A percentile compares a stretch with the other conserved stretches of the same genome.
Conservation (phyloP, 1,140 invertebrate genomes). For the Drosophila guanche region DNA sequence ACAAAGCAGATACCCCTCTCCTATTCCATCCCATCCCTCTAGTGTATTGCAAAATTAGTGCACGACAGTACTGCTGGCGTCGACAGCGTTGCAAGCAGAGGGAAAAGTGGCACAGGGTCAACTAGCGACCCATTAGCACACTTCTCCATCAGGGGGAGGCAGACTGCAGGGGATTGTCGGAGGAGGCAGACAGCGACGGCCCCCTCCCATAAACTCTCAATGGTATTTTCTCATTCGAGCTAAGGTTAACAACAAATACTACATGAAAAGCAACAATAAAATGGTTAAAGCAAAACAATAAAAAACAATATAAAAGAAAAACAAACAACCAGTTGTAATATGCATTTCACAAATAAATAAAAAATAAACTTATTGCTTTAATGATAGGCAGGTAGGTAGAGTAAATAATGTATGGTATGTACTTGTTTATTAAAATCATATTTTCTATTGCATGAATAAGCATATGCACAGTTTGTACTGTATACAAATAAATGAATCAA, state of each 20-base stretch:
- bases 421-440: too few relatives aligned
- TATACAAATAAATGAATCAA: too few relatives aligned
- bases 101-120: slow-evolving; percentile 79
- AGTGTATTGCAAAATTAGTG: slow-evolving; percentile 67
- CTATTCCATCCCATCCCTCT: slow-evolving; percentile 13
- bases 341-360: slow-evolving; percentile 25
- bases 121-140: slow-evolving; percentile 81
- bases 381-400: too few relatives aligned
- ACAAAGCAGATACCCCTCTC: slow-evolving; percentile 15
- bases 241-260: slow-evolving; percentile 70
- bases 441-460: too few relatives aligned
- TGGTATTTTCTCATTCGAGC: slow-evolving; percentile 61
- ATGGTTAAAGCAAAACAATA: slow-evolving; percentile 49
- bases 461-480: too few relatives aligned
- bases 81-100: slow-evolving; percentile 19
- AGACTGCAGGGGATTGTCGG: slow-evolving; percentile 1
- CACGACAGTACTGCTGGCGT: slow-evolving; percentile 49
- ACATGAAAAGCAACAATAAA: slow-evolving; percentile 43
- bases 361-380: neutral
- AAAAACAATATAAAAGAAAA: slow-evolving; percentile 15
- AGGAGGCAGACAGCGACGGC: slow-evolving; percentile 23
- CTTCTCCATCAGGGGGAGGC: slow-evolving; percentile 55
- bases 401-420: too few relatives aligned
- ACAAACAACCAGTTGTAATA: slow-evolving; percentile 9
- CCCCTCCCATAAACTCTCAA: slow-evolving; percentile 55